phyloP scores from a whole-genome alignment of 1,140 invertebrate species.

The Psix sp. region DNA sequence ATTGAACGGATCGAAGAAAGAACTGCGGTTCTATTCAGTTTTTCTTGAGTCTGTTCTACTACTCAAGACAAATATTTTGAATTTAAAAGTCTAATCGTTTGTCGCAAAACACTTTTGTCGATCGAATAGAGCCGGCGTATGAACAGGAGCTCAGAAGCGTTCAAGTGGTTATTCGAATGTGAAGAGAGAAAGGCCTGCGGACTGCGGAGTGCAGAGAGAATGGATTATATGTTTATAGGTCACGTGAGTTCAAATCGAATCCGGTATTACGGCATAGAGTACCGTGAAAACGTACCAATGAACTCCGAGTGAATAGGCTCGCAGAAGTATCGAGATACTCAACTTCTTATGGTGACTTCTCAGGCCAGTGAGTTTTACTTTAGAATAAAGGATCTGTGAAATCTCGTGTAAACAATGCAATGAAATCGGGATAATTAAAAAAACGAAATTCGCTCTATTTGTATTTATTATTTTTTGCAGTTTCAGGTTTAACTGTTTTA shows the following conservation, averaged over 20 bases:
- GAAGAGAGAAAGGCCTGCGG: constrained; percentile 36
- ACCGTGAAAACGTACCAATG: constrained; percentile 73
- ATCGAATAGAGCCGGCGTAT: constrained; percentile 71
- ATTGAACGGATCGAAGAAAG: constrained; percentile 35
- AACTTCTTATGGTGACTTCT: constrained; percentile 22
- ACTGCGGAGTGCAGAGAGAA: too few relatives aligned
- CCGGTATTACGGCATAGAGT: constrained; percentile 68
- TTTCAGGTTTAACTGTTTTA: too few relatives aligned
- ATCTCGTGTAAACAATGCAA: too few relatives aligned
- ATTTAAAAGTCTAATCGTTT: constrained; percentile 63
- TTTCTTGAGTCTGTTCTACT: constrained; percentile 53
- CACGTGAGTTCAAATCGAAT: constrained; percentile 65
- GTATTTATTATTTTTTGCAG: too few relatives aligned
- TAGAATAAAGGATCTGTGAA: not conserved
- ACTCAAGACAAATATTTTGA: constrained; percentile 61
- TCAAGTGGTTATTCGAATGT: constrained; percentile 23
- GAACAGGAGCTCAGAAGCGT: constrained; percentile 61
- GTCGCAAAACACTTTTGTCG: constrained; percentile 74
- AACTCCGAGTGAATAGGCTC: constrained; percentile 68
- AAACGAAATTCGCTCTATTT: too few relatives aligned
- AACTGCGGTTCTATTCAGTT: constrained; percentile 55
- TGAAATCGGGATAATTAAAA: too few relatives aligned
- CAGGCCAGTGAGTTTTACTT: not conserved
- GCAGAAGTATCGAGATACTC: constrained; percentile 57
- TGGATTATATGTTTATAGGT: constrained; percentile 66